Conservation (phyloP, 1,140 invertebrate species). For the Tribolium castaneum region DNA sequence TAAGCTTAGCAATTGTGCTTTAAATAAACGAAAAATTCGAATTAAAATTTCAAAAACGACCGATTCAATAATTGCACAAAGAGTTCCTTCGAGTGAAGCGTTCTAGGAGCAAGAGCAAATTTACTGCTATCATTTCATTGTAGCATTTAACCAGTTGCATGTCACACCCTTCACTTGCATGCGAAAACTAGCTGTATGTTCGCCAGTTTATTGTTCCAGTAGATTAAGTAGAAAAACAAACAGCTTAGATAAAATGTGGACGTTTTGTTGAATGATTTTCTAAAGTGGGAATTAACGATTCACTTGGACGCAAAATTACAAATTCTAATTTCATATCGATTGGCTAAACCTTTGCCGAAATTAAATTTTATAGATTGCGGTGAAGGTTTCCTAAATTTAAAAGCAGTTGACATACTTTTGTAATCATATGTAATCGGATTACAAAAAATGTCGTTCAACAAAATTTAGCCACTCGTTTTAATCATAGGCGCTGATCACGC, state of each 20-base stretch:
- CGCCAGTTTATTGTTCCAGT: not conserved
- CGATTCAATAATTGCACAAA: not conserved
- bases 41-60: conserved; percentile 1
- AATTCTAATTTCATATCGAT: conserved; percentile 30
- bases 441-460: not conserved
- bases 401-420: conserved; percentile 2
- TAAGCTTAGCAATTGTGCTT: conserved; percentile 38
- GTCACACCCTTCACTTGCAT: not conserved
- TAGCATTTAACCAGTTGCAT: conserved; percentile 24
- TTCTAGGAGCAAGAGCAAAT: conserved; percentile 38
- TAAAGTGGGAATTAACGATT: not conserved
- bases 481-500: conserved; percentile 29
- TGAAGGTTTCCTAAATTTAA: conserved; percentile 14
- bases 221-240: not conserved
- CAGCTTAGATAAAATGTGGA: conserved; percentile 7
- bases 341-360: not conserved
- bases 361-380: conserved; percentile 24
- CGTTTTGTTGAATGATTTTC: conserved; percentile 12
- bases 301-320: conserved; percentile 8
- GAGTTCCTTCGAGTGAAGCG: not conserved
- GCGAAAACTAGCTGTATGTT: not conserved
- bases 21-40: not conserved
- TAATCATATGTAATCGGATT: not conserved
- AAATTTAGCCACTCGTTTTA: not conserved
- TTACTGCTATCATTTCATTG: conserved; percentile 36